These are phyloP conservation scores for Galleria mellonella DNA, from an alignment of 1,140 invertebrate genomes.

Conservation along the genomic window DNA sequence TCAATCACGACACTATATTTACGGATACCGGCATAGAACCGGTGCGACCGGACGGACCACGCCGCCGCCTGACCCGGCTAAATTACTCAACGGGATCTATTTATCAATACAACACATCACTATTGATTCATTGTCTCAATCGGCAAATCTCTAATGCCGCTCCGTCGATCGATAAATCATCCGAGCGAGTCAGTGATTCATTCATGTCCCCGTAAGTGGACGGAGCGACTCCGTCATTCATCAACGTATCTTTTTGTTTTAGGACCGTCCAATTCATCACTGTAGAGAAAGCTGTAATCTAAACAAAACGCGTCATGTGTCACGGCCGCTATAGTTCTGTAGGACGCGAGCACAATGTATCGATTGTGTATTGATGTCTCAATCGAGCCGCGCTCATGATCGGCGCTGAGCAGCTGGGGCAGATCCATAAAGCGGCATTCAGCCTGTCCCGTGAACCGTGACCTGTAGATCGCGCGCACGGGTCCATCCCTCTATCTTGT, in stretches of 20 bases:
- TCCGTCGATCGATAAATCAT: constrained; percentile 23
- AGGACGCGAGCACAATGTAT: background rate
- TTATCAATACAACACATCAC: constrained; percentile 40
- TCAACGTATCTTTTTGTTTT: constrained; percentile 3
- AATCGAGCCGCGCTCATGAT: constrained; percentile 2
- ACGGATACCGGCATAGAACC: constrained; percentile 27
- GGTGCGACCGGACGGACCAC: constrained; percentile 28
- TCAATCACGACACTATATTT: constrained; percentile 23
- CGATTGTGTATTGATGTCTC: constrained; percentile 3
- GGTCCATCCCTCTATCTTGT: constrained; percentile 2
- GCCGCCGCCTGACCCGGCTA: constrained; percentile 29
- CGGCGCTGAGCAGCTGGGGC: no score
- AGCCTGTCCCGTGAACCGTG: constrained; percentile 14
- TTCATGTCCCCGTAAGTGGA: no score
- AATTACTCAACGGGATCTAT: constrained; percentile 38
- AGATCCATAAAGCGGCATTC: background rate
- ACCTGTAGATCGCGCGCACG: constrained; percentile 1
- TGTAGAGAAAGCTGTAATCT: background rate
- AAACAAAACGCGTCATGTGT: background rate
- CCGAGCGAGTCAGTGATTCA: background rate
- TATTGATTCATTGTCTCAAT: constrained; percentile 43
- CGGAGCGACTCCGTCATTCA: background rate
- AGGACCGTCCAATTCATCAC: background rate
- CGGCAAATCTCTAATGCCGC: constrained; percentile 19
- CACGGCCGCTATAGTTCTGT: background rate